A percentile compares a stretch with the other conserved stretches of the same genome.
These are phyloP conservation scores for Drosophila bocki DNA, from an alignment of 1,140 invertebrate genomes.

Conservation along the genomic window DNA sequence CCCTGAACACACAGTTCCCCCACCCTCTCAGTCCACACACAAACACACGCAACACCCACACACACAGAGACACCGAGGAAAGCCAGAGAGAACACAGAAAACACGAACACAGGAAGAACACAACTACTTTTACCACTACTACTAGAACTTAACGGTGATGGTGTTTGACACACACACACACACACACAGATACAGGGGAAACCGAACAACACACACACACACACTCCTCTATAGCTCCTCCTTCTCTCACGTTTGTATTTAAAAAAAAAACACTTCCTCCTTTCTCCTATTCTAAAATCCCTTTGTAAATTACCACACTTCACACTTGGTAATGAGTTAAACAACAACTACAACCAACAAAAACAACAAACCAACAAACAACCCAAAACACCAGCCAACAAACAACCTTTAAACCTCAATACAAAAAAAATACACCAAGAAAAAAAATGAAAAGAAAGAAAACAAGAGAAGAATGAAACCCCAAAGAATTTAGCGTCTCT, in stretches of 20 bases:
- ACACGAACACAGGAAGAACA: conserved; percentile 22
- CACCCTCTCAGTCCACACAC: conserved; percentile 21
- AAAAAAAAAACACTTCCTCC: conserved; percentile 28
- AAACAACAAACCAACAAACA: conserved; percentile 25
- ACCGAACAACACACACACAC: conserved; percentile 28
- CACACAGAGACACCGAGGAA: conserved; percentile 17
- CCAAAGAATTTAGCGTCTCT: conserved; percentile 4
- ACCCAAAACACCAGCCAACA: conserved; percentile 25
- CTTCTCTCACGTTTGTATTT: conserved; percentile 40
- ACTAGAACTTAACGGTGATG: conserved; percentile 64
- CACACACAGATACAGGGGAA: conserved; percentile 33
- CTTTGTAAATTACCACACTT: conserved; percentile 64
- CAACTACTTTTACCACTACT: conserved; percentile 20
- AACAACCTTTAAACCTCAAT: conserved; percentile 31
- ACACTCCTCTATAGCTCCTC: conserved; percentile 10
- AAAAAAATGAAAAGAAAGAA: background rate
- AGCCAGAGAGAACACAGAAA: conserved; percentile 17
- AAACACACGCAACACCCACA: conserved; percentile 23
- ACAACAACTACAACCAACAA: conserved; percentile 52
- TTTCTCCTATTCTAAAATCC: conserved; percentile 15
- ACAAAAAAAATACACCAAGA: conserved; percentile 14
- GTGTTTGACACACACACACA: conserved; percentile 67
- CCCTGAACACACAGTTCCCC: conserved; percentile 22
- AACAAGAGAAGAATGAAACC: conserved; percentile 8
- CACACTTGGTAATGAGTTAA: conserved; percentile 68